These are phyloP conservation scores for Drosophila suzukii DNA, from an alignment of 1,140 invertebrate species.

Conservation along the genomic window DNA sequence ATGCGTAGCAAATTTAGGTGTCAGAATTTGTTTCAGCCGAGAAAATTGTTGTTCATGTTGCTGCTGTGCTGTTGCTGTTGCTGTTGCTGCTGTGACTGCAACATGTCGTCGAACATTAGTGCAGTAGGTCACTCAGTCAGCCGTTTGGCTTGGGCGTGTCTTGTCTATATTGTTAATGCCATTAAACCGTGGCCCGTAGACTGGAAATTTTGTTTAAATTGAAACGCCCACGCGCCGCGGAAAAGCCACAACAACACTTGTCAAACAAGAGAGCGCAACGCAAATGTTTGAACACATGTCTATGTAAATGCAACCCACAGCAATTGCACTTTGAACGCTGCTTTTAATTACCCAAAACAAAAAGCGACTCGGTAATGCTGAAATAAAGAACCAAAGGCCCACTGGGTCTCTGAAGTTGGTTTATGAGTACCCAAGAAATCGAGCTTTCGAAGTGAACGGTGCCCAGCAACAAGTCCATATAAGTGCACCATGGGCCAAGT, in stretches of 20 bases:
- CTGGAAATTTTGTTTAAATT: slow-evolving; percentile 68
- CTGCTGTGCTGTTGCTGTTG: background rate
- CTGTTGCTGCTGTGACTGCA: slow-evolving; percentile 41
- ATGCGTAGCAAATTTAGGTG: slow-evolving; percentile 72
- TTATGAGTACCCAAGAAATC: slow-evolving; percentile 24
- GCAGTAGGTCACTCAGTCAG: slow-evolving; percentile 63
- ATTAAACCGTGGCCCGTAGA: slow-evolving; percentile 65
- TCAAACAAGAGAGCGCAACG: slow-evolving; percentile 33
- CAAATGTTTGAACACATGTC: slow-evolving; percentile 70
- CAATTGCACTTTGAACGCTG: slow-evolving; percentile 75
- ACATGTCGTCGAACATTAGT: slow-evolving; percentile 54
- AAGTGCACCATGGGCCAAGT: slow-evolving; percentile 9
- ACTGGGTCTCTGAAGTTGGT: background rate
- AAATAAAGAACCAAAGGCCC: slow-evolving; percentile 59
- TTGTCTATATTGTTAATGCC: slow-evolving; percentile 54
- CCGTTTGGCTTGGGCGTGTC: slow-evolving; percentile 46
- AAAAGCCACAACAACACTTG: slow-evolving; percentile 53
- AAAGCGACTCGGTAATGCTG: slow-evolving; percentile 20
- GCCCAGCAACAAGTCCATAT: slow-evolving; percentile 16
- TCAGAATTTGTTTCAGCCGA: slow-evolving; percentile 51
- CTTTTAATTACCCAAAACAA: slow-evolving; percentile 74
- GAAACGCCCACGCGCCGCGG: slow-evolving; percentile 66
- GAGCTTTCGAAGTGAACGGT: slow-evolving; percentile 66
- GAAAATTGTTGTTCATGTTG: slow-evolving; percentile 25
- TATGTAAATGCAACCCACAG: slow-evolving; percentile 70